Conservation (phyloP, 2,113 vertebrate genomes). For the Puffinus mauretanicus region DNA sequence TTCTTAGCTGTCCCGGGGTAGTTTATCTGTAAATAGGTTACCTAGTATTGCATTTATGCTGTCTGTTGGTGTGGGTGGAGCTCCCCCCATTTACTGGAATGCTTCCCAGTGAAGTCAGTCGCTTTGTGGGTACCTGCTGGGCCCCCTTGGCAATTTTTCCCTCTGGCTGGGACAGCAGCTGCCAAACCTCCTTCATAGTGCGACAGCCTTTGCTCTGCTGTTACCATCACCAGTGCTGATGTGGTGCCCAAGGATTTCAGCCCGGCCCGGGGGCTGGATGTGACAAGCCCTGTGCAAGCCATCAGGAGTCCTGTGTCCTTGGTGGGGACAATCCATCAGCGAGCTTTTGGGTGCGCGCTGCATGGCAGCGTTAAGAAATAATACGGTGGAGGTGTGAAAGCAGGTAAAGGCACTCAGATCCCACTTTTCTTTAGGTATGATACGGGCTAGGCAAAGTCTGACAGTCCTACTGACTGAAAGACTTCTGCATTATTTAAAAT, state of each 20-base stretch:
- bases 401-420: background rate
- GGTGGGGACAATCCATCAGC: accelerated
- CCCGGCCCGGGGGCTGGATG: background rate
- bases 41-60: background rate
- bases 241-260: background rate
- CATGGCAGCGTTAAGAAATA: background rate
- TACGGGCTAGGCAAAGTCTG: background rate
- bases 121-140: background rate
- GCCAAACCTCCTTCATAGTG: background rate
- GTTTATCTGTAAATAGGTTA: background rate
- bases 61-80: background rate
- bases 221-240: background rate
- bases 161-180: background rate
- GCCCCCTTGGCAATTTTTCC: background rate
- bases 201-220: background rate
- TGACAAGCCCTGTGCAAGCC: background rate
- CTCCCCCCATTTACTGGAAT: background rate
- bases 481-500: background rate
- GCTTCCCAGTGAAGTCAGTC: background rate
- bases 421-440: background rate
- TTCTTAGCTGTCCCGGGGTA: background rate
- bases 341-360: background rate
- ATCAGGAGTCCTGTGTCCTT: background rate
- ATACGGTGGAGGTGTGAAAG: background rate
- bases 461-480: background rate